Evolutionary conservation across 2,888 invertebrate genomes (phyloP).

Genomic region (Volucella zonaria): DNA sequence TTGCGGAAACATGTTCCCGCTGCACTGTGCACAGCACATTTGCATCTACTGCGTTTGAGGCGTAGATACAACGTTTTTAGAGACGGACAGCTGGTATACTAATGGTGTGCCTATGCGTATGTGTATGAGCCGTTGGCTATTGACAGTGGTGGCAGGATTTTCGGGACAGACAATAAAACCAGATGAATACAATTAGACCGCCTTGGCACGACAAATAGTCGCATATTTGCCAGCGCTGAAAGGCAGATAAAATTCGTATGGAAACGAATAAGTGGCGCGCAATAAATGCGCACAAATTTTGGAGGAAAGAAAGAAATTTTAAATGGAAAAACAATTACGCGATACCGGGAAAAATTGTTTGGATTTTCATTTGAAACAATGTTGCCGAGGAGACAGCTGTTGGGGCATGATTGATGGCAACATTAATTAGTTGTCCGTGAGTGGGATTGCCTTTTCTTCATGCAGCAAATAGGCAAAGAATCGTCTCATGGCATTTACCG

Average conservation of each 20-base stretch:
- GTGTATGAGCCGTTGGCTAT: not conserved
- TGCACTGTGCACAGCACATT: constrained; percentile 4
- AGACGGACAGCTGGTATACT: not conserved
- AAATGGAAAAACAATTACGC: constrained; percentile 8
- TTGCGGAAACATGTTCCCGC: constrained; percentile 22
- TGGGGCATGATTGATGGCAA: too few species aligned
- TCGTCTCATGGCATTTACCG: constrained; percentile 76
- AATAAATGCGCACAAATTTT: constrained; percentile 61
- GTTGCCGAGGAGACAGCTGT: too few species aligned
- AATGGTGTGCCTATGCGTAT: not conserved
- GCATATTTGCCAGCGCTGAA: constrained; percentile 15
- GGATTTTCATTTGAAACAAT: too few species aligned
- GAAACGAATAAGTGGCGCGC: constrained; percentile 13
- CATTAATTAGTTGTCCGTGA: constrained; percentile 71
- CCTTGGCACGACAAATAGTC: constrained; percentile 23
- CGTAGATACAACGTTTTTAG: constrained; percentile 9
- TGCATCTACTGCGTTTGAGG: not conserved
- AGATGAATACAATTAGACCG: constrained; percentile 64
- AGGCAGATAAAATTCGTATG: constrained; percentile 10
- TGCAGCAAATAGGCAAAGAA: constrained; percentile 79
- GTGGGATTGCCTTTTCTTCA: constrained; percentile 75
- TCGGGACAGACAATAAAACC: constrained; percentile 33
- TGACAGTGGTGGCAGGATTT: not conserved
- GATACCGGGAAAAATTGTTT: too few species aligned
- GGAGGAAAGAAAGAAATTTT: constrained; percentile 15